phyloP scores from a whole-genome alignment of 1,140 invertebrate genomes.

The Drosophila miranda region DNA sequence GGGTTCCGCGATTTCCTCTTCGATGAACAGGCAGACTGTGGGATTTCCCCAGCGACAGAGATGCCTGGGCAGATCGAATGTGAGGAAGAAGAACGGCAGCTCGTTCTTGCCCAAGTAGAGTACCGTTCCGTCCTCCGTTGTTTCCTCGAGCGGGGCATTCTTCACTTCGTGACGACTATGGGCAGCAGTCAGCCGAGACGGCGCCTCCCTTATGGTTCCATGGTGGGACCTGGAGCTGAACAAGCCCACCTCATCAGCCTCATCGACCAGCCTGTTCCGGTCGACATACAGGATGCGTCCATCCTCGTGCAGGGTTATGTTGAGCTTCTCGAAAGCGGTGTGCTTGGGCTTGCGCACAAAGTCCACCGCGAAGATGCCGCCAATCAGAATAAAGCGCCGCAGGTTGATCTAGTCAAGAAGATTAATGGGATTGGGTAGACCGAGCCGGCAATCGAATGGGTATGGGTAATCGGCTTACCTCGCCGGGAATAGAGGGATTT shows the following conservation, averaged over 20 bases:
- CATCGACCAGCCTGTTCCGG: background rate
- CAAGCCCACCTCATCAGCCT: too few species aligned
- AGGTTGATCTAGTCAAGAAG: conserved; percentile 57
- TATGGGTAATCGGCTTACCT: conserved; percentile 32
- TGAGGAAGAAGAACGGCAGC: conserved; percentile 51
- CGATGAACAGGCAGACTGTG: conserved; percentile 57
- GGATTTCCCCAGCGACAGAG: conserved; percentile 65
- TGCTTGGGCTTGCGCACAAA: conserved; percentile 57
- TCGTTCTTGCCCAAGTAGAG: conserved; percentile 18
- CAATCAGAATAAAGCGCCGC: conserved; percentile 57
- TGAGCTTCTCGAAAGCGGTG: conserved; percentile 48
- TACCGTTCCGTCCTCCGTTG: background rate
- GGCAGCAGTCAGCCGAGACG: too few species aligned
- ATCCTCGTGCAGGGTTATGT: conserved; percentile 62
- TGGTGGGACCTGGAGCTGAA: too few species aligned
- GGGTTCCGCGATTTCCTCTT: conserved; percentile 26
- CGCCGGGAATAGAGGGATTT: conserved; percentile 33
- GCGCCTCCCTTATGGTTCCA: too few species aligned
- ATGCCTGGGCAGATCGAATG: conserved; percentile 49
- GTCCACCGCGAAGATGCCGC: conserved; percentile 57
- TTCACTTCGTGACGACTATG: too few species aligned
- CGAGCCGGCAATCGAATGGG: background rate
- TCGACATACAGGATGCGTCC: conserved; percentile 32
- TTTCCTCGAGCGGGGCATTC: too few species aligned
- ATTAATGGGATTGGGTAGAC: background rate